Percentiles rank a stretch among this genome's conserved stretches.
Evolutionary conservation across 2,888 invertebrate species (phyloP).

Genomic region (Brenthis ino): DNA sequence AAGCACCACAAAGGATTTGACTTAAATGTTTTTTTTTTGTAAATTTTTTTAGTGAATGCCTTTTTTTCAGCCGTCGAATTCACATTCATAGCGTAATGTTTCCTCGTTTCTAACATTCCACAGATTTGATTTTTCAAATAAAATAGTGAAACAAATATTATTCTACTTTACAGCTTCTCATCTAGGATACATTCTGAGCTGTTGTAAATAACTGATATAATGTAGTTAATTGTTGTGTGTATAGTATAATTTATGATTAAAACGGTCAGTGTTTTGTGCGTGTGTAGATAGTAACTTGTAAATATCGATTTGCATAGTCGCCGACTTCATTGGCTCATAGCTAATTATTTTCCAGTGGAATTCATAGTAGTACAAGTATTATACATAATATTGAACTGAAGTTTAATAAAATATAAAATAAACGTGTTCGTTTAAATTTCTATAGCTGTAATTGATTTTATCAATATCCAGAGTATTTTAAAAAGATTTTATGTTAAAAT

Average conservation of each 20-base stretch:
- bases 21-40: slow-evolving; percentile 45
- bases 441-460: neutral
- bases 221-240: slow-evolving; percentile 76
- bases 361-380: slow-evolving; percentile 3
- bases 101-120: slow-evolving; percentile 7
- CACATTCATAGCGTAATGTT: slow-evolving; percentile 11
- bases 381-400: slow-evolving; percentile 25
- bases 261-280: slow-evolving; percentile 73
- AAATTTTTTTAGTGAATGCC: slow-evolving; percentile 40
- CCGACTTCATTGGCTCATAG: slow-evolving; percentile 26
- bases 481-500: no score
- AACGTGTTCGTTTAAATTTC: slow-evolving; percentile 16
- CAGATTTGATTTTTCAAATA: neutral
- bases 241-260: slow-evolving; percentile 70
- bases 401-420: slow-evolving; percentile 20
- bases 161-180: slow-evolving; percentile 5
- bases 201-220: slow-evolving; percentile 71
- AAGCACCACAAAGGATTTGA: slow-evolving; percentile 77
- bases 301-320: slow-evolving; percentile 49
- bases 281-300: slow-evolving; percentile 74
- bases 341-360: slow-evolving; percentile 31
- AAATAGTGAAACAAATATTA: slow-evolving; percentile 1
- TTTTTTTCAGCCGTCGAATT: slow-evolving; percentile 4
- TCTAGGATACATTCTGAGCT: slow-evolving; percentile 33
- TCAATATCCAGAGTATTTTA: no score